These are phyloP conservation scores for Hirundichthys speculiger DNA, from an alignment of 2,113 vertebrate genomes.

Conservation along the genomic window DNA sequence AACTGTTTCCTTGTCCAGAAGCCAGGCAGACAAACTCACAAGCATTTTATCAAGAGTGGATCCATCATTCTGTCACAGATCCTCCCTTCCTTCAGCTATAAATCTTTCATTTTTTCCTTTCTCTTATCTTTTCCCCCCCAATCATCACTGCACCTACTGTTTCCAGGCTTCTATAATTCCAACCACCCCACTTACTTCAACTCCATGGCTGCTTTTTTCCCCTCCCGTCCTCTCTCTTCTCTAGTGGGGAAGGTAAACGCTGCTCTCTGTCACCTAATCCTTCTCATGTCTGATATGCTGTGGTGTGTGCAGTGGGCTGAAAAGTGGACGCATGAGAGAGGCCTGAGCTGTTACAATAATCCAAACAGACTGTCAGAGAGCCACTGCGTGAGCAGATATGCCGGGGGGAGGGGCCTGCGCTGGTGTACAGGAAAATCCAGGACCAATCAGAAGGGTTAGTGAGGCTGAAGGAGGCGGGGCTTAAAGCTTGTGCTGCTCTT, in stretches of 20 bases:
- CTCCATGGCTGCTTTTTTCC: constrained; percentile 62
- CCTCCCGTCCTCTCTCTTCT: constrained; percentile 19
- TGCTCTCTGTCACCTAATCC: constrained; percentile 55
- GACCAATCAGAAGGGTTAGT: constrained; percentile 59
- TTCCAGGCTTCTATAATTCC: constrained; percentile 14
- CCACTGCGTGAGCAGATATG: constrained; percentile 17
- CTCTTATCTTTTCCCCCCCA: background rate
- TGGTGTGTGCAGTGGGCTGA: constrained; percentile 27
- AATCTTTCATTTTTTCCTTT: background rate
- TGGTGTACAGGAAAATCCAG: constrained; percentile 9
- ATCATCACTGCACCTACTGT: background rate
- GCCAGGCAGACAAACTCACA: background rate
- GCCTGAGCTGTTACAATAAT: constrained; percentile 65
- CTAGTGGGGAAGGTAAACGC: constrained; percentile 27
- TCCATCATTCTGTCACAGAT: background rate
- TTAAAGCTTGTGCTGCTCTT: constrained; percentile 38
- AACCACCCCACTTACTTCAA: constrained; percentile 67
- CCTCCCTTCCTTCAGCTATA: background rate
- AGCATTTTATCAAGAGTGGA: background rate
- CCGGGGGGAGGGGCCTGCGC: constrained; percentile 19
- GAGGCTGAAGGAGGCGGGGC: constrained; percentile 31
- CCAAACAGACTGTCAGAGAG: constrained; percentile 70
- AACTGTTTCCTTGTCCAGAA: constrained; percentile 14
- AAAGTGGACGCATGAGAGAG: constrained; percentile 43
- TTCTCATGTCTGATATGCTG: constrained; percentile 37